Conservation (phyloP, 2,113 vertebrate species). For the Irena cyanogastra region DNA sequence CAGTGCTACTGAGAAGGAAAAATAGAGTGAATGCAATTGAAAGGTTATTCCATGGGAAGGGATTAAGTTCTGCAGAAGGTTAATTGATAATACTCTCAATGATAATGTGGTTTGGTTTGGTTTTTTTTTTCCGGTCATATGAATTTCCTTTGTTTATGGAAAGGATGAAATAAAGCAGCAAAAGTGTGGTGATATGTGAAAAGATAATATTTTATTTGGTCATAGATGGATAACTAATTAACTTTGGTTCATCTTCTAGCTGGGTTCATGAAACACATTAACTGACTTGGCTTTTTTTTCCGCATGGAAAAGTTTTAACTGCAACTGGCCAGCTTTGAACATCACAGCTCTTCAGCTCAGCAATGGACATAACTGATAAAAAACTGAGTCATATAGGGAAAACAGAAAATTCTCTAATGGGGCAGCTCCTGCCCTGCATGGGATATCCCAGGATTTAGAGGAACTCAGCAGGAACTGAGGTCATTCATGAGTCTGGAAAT, state of each 20-base stretch:
- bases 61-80: neutral
- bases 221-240: neutral
- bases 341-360: neutral
- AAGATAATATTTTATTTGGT: neutral
- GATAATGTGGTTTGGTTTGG: neutral
- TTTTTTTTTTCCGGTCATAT: neutral
- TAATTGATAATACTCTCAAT: neutral
- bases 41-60: neutral
- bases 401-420: neutral
- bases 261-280: neutral
- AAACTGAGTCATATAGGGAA: neutral
- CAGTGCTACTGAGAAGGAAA: neutral
- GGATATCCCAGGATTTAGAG: neutral
- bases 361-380: neutral
- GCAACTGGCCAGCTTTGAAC: neutral
- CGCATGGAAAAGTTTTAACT: neutral
- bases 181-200: neutral
- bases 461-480: neutral
- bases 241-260: neutral
- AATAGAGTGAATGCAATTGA: neutral
- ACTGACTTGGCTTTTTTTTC: neutral
- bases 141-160: neutral
- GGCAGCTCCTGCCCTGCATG: neutral
- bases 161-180: neutral
- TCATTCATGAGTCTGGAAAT: neutral